These are phyloP conservation scores for Liodrosophila aerea DNA, from an alignment of 2,888 invertebrate species.

Conservation along the genomic window DNA sequence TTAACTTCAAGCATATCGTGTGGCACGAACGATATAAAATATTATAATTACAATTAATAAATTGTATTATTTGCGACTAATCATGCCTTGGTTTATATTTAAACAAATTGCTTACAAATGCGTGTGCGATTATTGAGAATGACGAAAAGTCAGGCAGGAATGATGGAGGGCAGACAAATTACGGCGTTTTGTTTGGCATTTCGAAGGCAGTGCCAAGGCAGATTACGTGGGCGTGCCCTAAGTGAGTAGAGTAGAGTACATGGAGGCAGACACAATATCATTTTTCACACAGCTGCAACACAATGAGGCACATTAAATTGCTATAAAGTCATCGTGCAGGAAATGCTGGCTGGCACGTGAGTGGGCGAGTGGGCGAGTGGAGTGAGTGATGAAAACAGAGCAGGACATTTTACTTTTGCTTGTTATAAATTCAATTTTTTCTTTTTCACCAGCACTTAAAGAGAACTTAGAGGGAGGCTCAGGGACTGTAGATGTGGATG, in stretches of 20 bases:
- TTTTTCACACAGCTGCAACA: slow-evolving; percentile 64
- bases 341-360: slow-evolving; percentile 39
- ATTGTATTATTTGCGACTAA: slow-evolving; percentile 6
- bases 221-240: slow-evolving; percentile 31
- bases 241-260: slow-evolving; percentile 6
- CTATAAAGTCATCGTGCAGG: slow-evolving; percentile 66
- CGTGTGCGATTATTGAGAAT: slow-evolving; percentile 5
- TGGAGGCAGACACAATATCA: slow-evolving; percentile 45
- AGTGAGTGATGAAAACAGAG: background rate
- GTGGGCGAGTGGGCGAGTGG: slow-evolving; percentile 25
- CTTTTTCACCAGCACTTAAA: slow-evolving; percentile 28
- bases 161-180: slow-evolving; percentile 65
- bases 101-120: slow-evolving; percentile 39
- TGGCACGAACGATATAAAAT: too few relatives aligned
- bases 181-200: slow-evolving; percentile 21
- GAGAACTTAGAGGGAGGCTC: slow-evolving; percentile 11
- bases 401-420: slow-evolving; percentile 59
- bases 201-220: slow-evolving; percentile 2
- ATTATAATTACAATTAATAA: too few relatives aligned
- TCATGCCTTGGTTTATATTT: slow-evolving; percentile 8
- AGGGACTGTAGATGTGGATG: too few relatives aligned
- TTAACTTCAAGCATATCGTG: too few relatives aligned
- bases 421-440: slow-evolving; percentile 72
- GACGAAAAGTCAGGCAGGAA: slow-evolving; percentile 18
- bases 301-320: slow-evolving; percentile 66